Evolutionary conservation across 2,113 vertebrate genomes (phyloP), one percentile per base, ranked within the genome.

Genomic region (Callorhinus ursinus): DNA sequence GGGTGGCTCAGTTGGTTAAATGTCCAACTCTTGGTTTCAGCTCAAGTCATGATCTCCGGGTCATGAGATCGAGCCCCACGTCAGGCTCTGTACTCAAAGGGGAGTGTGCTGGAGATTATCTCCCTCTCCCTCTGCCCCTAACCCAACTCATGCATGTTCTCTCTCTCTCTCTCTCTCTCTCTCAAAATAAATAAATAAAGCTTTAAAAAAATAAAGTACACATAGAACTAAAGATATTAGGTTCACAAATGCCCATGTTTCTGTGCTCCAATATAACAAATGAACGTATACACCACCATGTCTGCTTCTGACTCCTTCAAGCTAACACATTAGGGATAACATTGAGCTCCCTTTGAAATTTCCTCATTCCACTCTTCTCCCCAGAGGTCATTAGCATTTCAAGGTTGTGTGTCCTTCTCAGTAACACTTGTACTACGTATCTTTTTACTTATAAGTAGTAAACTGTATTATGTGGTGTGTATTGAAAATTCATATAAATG

Each of bases 241-340:
- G 59, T 8, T 71, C 22, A 46, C 14, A 24, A n/a, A n/a, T 22
- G 26, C 42, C 14, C 1, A 0, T 18, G 33, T 12, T 5, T 2
- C 39, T 19, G n/a, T 7, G 3, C 3, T 15, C 57, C 59, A 2
- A 4, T 7, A 6, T 18, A 36, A 11, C 12, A 84, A 71, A 36
- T 9, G 16, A 61, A 39, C 2, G 33, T 3, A 2, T 4, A 7
- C 46, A 7, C 12, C 26, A 6, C 2, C 5, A 3, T 4, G 22
- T 14, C 57, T 12, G 16, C 18, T 77, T 55, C 79, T 36, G 31
- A 19, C 49, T 80, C 57, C 81, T 46, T 83, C n/a, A 53, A 74
- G 39, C 9, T 28, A 33, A 74, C 11, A n/a, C 36, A 16, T n/a
- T 59, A 2, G 7, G 77, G 19, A 65, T 36, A 21, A 46, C 21